These are phyloP conservation scores for Gymnoscopelus microlampas DNA, from an alignment of 2,797 vertebrate species.

Conservation along the genomic window DNA sequence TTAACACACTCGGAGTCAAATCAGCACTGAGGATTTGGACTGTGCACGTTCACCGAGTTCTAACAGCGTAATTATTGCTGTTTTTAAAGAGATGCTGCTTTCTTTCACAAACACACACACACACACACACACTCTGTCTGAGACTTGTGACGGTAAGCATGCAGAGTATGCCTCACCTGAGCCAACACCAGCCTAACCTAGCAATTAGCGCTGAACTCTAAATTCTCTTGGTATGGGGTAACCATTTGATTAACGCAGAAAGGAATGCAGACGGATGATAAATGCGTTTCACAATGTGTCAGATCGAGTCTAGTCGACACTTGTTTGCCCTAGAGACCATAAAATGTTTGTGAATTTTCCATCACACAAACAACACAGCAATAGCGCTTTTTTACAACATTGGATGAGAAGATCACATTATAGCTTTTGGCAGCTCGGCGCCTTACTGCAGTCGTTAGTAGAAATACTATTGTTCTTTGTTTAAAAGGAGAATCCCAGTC, in stretches of 20 bases:
- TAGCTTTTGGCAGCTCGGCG: constrained; percentile 7
- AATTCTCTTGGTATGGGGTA: constrained; percentile 76
- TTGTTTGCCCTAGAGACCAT: constrained; percentile 64
- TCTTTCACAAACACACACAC: constrained; percentile 25
- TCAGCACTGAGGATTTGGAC: no score
- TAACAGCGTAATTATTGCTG: constrained; percentile 72
- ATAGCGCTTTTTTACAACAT: constrained; percentile 57
- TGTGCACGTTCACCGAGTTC: constrained; percentile 38
- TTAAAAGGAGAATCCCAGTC: constrained; percentile 23
- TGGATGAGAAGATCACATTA: constrained; percentile 3
- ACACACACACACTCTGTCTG: constrained; percentile 45
- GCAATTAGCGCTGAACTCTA: constrained; percentile 75
- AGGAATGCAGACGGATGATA: constrained; percentile 76
- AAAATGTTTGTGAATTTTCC: constrained; percentile 64
- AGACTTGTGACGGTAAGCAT: constrained; percentile 67
- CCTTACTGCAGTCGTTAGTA: not conserved
- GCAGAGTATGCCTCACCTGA: constrained; percentile 70
- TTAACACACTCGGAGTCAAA: no score
- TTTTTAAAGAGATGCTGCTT: constrained; percentile 66
- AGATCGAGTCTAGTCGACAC: constrained; percentile 64
- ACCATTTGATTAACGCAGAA: constrained; percentile 78
- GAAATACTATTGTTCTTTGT: not conserved
- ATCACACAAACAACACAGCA: constrained; percentile 56
- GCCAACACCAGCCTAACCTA: constrained; percentile 80
- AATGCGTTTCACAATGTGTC: constrained; percentile 72